phyloP scores from a whole-genome alignment of 2,797 vertebrate genomes.

The Gobionotothen gibberifrons region DNA sequence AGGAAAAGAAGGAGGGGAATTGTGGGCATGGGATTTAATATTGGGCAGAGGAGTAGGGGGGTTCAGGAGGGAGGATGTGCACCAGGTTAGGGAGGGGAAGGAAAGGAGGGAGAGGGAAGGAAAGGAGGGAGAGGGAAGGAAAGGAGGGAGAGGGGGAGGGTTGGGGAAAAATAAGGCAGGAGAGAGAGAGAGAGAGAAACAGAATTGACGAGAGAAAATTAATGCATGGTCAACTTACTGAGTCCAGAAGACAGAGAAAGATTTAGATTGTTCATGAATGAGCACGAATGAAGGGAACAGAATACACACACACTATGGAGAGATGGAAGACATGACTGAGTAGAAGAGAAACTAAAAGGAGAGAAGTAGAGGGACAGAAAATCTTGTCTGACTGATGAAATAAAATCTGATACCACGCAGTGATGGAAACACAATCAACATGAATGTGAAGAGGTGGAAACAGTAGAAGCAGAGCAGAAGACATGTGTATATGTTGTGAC shows the following conservation, averaged over 20 bases:
- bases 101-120: background rate
- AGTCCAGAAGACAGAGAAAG: slow-evolving; percentile 80
- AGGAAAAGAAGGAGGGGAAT: slow-evolving; percentile 22
- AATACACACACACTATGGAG: slow-evolving; percentile 51
- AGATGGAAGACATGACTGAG: slow-evolving; percentile 43
- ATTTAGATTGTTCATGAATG: slow-evolving; percentile 73
- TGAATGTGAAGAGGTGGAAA: slow-evolving; percentile 67
- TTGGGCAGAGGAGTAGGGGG: slow-evolving; percentile 20
- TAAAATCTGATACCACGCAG: slow-evolving; percentile 62
- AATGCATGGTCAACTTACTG: slow-evolving; percentile 84
- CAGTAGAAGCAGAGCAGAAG: slow-evolving; percentile 68
- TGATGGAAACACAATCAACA: slow-evolving; percentile 68
- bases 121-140: slow-evolving; percentile 34
- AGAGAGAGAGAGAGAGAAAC: slow-evolving; percentile 76
- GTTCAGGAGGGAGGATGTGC: slow-evolving; percentile 30
- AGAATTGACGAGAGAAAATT: slow-evolving; percentile 85
- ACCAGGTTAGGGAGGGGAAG: slow-evolving; percentile 20
- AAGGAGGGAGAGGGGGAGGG: slow-evolving; percentile 55
- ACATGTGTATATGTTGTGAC: slow-evolving; percentile 26
- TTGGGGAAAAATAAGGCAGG: slow-evolving; percentile 58
- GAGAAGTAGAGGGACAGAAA: slow-evolving; percentile 58
- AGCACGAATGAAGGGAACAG: slow-evolving; percentile 58
- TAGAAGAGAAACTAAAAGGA: slow-evolving; percentile 40
- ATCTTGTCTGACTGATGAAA: slow-evolving; percentile 58
- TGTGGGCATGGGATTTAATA: slow-evolving; percentile 30